Conservation (phyloP, 2,888 invertebrate genomes). For the Melanargia galathea region DNA sequence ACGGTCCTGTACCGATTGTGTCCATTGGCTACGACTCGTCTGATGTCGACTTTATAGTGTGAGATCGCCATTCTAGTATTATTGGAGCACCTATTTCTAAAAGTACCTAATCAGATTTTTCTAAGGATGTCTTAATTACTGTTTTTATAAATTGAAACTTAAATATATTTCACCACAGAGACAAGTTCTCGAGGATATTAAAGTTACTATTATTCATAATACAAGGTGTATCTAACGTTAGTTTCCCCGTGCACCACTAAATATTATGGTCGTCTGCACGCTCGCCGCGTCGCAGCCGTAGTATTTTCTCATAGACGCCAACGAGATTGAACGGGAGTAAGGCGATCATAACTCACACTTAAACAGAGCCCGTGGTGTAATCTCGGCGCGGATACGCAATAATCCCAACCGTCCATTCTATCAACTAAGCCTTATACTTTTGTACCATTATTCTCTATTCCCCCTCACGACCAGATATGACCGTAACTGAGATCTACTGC, state of each 20-base stretch:
- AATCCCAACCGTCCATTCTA: constrained; percentile 70
- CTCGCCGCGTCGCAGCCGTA: constrained; percentile 61
- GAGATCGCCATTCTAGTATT: too few relatives aligned
- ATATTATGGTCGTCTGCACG: constrained; percentile 60
- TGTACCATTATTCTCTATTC: constrained; percentile 51
- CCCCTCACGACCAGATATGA: constrained; percentile 38
- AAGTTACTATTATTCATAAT: constrained; percentile 15
- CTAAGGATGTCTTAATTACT: too few relatives aligned
- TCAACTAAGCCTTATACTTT: constrained; percentile 64
- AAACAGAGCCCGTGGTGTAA: constrained; percentile 71
- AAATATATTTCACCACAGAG: not conserved
- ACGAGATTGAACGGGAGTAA: constrained; percentile 74
- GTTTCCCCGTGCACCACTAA: constrained; percentile 40
- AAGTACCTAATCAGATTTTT: too few relatives aligned
- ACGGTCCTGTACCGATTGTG: too few relatives aligned
- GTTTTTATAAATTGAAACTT: not conserved
- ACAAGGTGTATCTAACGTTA: constrained; percentile 8
- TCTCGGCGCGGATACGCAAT: constrained; percentile 69
- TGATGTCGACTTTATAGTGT: too few relatives aligned
- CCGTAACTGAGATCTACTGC: constrained; percentile 33
- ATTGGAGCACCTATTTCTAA: too few relatives aligned
- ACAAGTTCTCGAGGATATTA: constrained; percentile 7
- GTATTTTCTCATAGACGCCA: constrained; percentile 78
- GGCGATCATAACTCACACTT: constrained; percentile 78
- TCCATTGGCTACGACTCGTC: too few relatives aligned